A percentile compares a stretch with the other conserved stretches of the same genome.
phyloP scores from a whole-genome alignment of 2,888 invertebrate genomes.

The Quadriops clusia region DNA sequence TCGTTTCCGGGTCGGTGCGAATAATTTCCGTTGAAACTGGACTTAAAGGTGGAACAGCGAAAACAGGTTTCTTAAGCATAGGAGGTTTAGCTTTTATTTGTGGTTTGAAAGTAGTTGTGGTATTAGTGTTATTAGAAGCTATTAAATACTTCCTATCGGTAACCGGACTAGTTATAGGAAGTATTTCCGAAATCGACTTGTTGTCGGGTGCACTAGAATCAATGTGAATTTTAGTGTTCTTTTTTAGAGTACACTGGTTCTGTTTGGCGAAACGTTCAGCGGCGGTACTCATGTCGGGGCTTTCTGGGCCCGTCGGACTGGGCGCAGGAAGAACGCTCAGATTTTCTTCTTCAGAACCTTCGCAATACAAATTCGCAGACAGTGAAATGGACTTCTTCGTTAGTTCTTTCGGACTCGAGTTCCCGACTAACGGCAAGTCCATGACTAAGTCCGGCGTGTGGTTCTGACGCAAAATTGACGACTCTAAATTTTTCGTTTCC shows the following conservation, averaged over 20 bases:
- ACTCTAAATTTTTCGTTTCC: constrained; percentile 34
- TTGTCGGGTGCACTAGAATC: constrained; percentile 25
- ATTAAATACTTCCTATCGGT: constrained; percentile 27
- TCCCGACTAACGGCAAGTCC: constrained; percentile 53
- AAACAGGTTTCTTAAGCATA: constrained; percentile 57
- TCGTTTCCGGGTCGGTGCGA: constrained; percentile 15
- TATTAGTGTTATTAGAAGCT: constrained; percentile 25
- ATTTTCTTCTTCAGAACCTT: constrained; percentile 26
- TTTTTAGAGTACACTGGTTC: constrained; percentile 67
- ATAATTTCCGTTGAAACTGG: constrained; percentile 12
- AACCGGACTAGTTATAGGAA: constrained; percentile 29
- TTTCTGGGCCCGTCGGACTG: constrained; percentile 38
- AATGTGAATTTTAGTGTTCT: constrained; percentile 43
- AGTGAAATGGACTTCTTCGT: constrained; percentile 30
- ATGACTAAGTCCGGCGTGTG: constrained; percentile 73
- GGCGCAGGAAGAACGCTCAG: constrained; percentile 22
- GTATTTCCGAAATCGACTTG: constrained; percentile 22
- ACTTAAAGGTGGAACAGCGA: constrained; percentile 38
- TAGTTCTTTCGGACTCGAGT: constrained; percentile 30
- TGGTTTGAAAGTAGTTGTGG: constrained; percentile 47
- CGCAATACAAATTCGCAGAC: constrained; percentile 30
- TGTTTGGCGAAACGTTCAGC: constrained; percentile 70
- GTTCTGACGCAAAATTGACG: constrained; percentile 35
- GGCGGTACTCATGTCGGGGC: constrained; percentile 57
- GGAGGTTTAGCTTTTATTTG: constrained; percentile 72